These are phyloP conservation scores for Aplysia californica DNA, from an alignment of 1,140 invertebrate genomes.

Conservation along the genomic window DNA sequence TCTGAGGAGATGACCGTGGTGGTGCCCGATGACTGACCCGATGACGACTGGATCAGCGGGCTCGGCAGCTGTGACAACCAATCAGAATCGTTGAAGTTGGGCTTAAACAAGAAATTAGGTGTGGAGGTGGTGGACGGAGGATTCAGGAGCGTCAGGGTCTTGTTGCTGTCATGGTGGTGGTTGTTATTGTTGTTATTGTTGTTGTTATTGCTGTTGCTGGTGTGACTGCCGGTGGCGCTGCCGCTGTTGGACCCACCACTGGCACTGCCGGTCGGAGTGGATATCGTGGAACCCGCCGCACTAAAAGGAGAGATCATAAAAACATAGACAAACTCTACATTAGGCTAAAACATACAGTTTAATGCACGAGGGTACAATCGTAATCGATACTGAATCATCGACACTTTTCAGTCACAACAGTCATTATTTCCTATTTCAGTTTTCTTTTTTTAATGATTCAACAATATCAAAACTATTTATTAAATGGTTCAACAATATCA, in stretches of 20 bases:
- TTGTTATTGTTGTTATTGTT: slow-evolving; percentile 27
- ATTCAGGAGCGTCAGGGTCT: slow-evolving; percentile 16
- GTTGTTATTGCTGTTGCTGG: slow-evolving; percentile 8
- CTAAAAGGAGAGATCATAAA: slow-evolving; percentile 7
- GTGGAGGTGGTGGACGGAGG: slow-evolving; percentile 19
- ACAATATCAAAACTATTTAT: too few species aligned
- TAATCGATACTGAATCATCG: too few species aligned
- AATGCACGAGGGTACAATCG: too few species aligned
- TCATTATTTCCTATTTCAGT: too few species aligned
- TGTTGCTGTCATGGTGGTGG: slow-evolving; percentile 14
- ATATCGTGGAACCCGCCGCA: slow-evolving; percentile 31
- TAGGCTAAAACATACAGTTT: too few species aligned
- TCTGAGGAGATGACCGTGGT: slow-evolving; percentile 42
- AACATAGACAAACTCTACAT: too few species aligned
- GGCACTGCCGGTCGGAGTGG: slow-evolving; percentile 34
- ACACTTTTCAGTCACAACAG: too few species aligned
- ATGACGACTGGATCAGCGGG: slow-evolving; percentile 27
- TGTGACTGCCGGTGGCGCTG: slow-evolving; percentile 18
- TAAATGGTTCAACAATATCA: too few species aligned
- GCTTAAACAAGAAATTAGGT: slow-evolving; percentile 25
- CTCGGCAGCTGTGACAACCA: slow-evolving; percentile 29
- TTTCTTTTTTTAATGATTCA: too few species aligned
- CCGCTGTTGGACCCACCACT: slow-evolving; percentile 35
- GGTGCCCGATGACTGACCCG: slow-evolving; percentile 26
- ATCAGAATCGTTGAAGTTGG: slow-evolving; percentile 24